phyloP scores from a whole-genome alignment of 2,888 invertebrate genomes.

The Eupeodes latifasciatus region DNA sequence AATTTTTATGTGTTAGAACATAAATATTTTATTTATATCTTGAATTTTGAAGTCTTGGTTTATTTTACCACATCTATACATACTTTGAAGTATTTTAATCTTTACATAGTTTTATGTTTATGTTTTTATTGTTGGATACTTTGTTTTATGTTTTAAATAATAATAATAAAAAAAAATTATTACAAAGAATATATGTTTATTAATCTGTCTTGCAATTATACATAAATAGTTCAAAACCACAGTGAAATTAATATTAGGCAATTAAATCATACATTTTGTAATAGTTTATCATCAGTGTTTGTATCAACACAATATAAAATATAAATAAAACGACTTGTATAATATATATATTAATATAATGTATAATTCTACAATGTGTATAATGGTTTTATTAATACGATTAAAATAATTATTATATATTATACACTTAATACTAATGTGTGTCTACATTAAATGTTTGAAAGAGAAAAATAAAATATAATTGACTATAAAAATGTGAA shows the following conservation, averaged over 20 bases:
- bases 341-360: slow-evolving; percentile 19
- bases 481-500: slow-evolving; percentile 51
- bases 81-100: slow-evolving; percentile 18
- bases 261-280: slow-evolving; percentile 7
- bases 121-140: slow-evolving; percentile 5
- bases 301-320: slow-evolving; percentile 21
- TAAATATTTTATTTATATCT: slow-evolving; percentile 38
- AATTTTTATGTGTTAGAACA: slow-evolving; percentile 45
- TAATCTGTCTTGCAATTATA: not conserved
- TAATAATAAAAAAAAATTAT: slow-evolving; percentile 10
- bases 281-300: slow-evolving; percentile 16
- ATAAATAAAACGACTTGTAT: slow-evolving; percentile 26
- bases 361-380: slow-evolving; percentile 38
- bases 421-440: slow-evolving; percentile 32
- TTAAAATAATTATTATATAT: slow-evolving; percentile 16
- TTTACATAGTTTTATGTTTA: slow-evolving; percentile 13
- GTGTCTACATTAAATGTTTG: slow-evolving; percentile 24
- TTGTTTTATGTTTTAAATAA: not conserved
- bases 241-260: slow-evolving; percentile 9
- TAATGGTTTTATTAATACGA: slow-evolving; percentile 25
- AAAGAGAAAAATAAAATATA: slow-evolving; percentile 20
- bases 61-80: slow-evolving; percentile 30
- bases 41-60: slow-evolving; percentile 38
- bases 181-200: slow-evolving; percentile 19
- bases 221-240: slow-evolving; percentile 8